Percentiles rank a stretch among this genome's conserved stretches.
Conservation (phyloP, 2,797 vertebrate species). For the Xenopus petersii region DNA sequence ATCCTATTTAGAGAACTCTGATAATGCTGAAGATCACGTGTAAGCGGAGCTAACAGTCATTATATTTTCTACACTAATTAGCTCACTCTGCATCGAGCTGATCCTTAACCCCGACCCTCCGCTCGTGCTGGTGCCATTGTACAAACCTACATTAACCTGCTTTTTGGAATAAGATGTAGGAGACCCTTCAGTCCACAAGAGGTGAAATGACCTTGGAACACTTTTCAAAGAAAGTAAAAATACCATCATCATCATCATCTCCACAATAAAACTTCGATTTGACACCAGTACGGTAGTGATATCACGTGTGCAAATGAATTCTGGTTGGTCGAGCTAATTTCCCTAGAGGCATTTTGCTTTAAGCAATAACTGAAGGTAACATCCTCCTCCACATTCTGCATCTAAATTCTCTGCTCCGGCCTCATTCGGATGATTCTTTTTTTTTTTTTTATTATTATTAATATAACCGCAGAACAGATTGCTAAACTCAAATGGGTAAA, state of each 20-base stretch:
- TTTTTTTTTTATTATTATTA: background rate
- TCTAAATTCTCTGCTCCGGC: background rate
- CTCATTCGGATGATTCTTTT: background rate
- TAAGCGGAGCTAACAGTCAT: too few relatives aligned
- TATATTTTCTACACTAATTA: too few relatives aligned
- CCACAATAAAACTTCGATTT: background rate
- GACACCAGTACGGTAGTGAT: background rate
- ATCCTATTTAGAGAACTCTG: too few relatives aligned
- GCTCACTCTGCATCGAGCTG: too few relatives aligned
- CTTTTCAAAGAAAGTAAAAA: background rate
- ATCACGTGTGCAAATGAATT: background rate
- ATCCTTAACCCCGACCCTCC: too few relatives aligned
- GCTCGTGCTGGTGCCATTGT: too few relatives aligned
- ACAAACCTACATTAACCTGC: too few relatives aligned
- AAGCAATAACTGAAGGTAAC: constrained; percentile 3
- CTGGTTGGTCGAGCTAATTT: background rate
- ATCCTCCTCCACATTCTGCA: background rate
- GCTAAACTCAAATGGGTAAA: background rate
- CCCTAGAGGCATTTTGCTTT: background rate
- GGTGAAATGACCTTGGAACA: background rate
- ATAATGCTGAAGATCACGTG: too few relatives aligned
- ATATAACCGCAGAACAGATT: background rate
- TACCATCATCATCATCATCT: background rate
- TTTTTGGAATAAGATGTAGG: too few relatives aligned
- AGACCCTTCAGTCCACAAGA: too few relatives aligned